Base-by-base conservation (phyloP, 2,797 vertebrate genomes). In the Lepilemur ruficaudatus region DNA sequence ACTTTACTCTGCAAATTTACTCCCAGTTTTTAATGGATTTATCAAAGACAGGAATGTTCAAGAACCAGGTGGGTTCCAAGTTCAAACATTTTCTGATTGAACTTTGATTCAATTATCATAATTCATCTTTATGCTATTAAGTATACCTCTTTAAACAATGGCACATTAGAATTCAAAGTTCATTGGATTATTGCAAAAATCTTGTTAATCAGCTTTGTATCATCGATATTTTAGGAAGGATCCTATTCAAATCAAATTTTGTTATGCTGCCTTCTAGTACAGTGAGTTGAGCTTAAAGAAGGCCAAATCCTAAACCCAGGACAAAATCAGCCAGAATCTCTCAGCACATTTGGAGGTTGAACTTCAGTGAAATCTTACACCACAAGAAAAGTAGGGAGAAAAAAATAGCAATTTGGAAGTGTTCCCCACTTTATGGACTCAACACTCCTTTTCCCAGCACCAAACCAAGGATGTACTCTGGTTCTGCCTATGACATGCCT, bases 111-210 rank as follows among this genome's bases (percentile, higher is more conserved):
- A 75, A 78, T 97, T 75, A 50, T 28, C 63, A 23, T 87, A 78
- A 80, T 89, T 91, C 91, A 48, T 91, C 55, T 78, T 93, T 73
- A 30, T 57, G 30, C 20, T 88, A 48, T 96, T 91, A 63, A 80
- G n/a, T 59, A 30, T 4, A 75, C n/a, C 7, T 76, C n/a, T 96
- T 93, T 95, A 94, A 97, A 90, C 93, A 93, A 86, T 28, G 73
- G 55, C 4, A 25, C 32, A n/a, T 76, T 73, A 76, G 78, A 93
- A 80, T 43, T 43, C n/a, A 90, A 79, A 94, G 38, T 89, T 95
- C 25, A 35, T 50, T 88, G 32, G 9, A 4, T 25, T 88, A 90
- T 93, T 84, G 46, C 87, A 65, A 76, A 78, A 93, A 57, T 83
- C 72, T 72, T 93, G 5, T 85, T 57, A 59, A 70, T 91, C 32